These are phyloP conservation scores for Sula dactylatra DNA, from an alignment of 2,113 vertebrate species.

Conservation along the genomic window DNA sequence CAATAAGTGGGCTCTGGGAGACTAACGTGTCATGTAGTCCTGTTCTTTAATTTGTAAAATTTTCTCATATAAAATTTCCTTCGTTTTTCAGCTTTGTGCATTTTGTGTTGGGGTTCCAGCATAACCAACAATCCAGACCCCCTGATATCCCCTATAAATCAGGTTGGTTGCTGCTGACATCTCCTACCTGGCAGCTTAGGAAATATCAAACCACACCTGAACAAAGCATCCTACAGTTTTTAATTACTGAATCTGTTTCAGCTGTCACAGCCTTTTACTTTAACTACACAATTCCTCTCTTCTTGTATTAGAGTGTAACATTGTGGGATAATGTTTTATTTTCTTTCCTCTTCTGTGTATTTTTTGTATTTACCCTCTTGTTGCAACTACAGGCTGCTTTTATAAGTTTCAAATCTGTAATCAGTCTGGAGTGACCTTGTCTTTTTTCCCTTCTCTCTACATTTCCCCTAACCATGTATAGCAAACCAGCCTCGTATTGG, in stretches of 20 bases:
- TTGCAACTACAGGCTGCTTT: not conserved
- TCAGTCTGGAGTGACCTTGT: not conserved
- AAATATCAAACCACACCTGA: not conserved
- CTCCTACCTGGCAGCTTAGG: not conserved
- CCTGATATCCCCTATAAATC: not conserved
- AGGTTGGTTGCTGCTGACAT: not conserved
- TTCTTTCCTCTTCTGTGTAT: not conserved
- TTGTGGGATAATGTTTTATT: not conserved
- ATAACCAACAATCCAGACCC: not conserved
- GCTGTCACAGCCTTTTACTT: not conserved
- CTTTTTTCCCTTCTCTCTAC: not conserved
- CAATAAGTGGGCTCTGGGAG: not conserved
- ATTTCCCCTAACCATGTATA: not conserved
- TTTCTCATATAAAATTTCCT: not conserved
- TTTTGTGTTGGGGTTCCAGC: not conserved
- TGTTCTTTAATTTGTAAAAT: not conserved
- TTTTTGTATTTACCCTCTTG: not conserved
- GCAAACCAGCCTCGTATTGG: not conserved
- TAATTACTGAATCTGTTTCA: not conserved
- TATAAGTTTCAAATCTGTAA: not conserved
- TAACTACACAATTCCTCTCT: not conserved
- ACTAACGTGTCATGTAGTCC: not conserved
- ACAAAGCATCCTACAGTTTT: not conserved
- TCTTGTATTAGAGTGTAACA: not conserved
- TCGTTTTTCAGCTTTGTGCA: not conserved